phyloP scores from a whole-genome alignment of 2,113 vertebrate species.

The Callipepla squamata region DNA sequence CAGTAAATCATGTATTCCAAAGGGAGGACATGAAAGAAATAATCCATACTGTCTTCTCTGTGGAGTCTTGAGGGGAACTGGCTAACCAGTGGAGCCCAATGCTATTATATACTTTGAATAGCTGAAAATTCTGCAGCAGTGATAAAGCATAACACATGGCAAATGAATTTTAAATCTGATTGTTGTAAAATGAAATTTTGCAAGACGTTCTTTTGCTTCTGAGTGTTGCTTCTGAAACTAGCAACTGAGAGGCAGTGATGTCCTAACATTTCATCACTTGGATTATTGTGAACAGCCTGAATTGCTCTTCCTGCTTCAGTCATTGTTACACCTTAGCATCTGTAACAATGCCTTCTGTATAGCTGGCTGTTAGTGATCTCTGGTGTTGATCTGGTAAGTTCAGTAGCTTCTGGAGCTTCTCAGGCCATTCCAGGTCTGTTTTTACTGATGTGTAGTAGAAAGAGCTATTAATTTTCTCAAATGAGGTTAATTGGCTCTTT shows the following conservation, averaged over 20 bases:
- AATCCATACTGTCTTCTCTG: neutral
- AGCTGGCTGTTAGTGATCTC: neutral
- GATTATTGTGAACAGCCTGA: neutral
- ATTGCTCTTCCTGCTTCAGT: neutral
- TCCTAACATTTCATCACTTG: neutral
- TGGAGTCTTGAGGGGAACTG: neutral
- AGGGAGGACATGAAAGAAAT: neutral
- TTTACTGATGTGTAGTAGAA: fast-evolving
- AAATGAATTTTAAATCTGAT: neutral
- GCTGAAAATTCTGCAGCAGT: neutral
- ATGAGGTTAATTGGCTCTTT: neutral
- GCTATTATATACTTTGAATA: neutral
- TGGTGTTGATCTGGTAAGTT: neutral
- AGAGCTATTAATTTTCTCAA: neutral
- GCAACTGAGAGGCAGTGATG: neutral
- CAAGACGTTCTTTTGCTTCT: neutral
- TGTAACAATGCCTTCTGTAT: neutral
- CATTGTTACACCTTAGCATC: neutral
- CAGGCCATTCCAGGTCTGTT: neutral
- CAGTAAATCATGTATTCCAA: neutral
- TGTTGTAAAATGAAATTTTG: neutral
- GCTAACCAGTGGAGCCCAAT: neutral
- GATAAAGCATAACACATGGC: neutral
- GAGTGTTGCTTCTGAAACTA: neutral
- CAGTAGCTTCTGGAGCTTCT: neutral